phyloP scores from a whole-genome alignment of 2,113 vertebrate genomes.

The Eonycteris spelaea region DNA sequence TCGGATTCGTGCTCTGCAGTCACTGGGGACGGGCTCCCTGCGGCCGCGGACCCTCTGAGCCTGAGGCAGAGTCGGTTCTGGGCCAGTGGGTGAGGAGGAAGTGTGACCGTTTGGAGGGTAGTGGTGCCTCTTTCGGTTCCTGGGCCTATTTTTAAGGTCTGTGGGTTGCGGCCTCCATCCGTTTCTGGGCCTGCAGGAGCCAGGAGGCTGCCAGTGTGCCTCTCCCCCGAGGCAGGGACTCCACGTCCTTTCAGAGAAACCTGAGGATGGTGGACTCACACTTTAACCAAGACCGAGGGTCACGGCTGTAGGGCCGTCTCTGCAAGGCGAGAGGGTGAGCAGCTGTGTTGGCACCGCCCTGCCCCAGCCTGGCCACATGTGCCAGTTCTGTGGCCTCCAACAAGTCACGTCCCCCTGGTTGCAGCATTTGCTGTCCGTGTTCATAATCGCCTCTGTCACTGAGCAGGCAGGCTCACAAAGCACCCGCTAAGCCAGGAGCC shows the following conservation, averaged over 20 bases:
- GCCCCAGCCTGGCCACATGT: rapidly evolving
- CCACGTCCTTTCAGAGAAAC: neutral
- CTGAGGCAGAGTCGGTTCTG: neutral
- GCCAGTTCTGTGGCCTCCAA: neutral
- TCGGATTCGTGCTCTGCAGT: rapidly evolving
- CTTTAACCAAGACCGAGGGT: neutral
- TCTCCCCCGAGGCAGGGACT: neutral
- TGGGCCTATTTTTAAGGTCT: constrained; percentile 52
- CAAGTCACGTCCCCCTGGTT: neutral
- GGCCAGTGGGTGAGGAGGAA: neutral
- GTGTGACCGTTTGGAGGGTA: neutral
- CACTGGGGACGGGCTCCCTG: neutral
- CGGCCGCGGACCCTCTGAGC: neutral
- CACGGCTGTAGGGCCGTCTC: neutral
- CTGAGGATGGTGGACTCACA: neutral
- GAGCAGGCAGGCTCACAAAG: rapidly evolving
- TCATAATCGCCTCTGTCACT: neutral
- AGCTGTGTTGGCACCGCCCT: rapidly evolving
- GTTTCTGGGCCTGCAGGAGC: neutral
- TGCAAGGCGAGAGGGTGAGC: neutral
- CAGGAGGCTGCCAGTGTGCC: neutral
- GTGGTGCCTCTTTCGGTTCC: neutral
- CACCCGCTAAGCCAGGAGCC: neutral
- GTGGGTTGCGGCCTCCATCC: neutral
- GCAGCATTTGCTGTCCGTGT: rapidly evolving